These are phyloP conservation scores for Manis pentadactyla DNA, from an alignment of 2,797 vertebrate species.

Conservation along the genomic window DNA sequence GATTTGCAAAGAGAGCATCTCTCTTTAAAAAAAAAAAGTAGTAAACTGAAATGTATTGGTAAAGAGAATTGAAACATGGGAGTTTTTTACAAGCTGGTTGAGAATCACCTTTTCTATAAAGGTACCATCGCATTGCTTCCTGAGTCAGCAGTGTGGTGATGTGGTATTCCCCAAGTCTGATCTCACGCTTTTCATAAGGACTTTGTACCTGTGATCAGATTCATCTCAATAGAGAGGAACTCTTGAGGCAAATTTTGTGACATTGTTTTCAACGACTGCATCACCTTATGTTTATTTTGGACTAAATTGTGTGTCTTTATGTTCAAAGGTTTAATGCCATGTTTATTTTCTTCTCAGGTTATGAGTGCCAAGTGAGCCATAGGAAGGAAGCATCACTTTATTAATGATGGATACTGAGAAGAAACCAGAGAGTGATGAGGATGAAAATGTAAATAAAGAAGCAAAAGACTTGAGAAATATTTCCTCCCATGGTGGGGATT, in stretches of 20 bases:
- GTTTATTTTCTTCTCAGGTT: constrained; percentile 79
- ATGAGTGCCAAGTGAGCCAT: constrained; percentile 69
- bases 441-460: constrained; percentile 61
- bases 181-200: neutral
- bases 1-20: neutral
- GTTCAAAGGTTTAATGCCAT: constrained; percentile 60
- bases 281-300: neutral
- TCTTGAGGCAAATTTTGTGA: constrained; percentile 8
- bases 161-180: neutral
- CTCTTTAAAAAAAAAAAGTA: neutral
- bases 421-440: constrained; percentile 78
- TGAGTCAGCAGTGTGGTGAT: neutral
- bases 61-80: neutral
- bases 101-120: neutral
- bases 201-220: neutral
- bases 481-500: constrained; percentile 8
- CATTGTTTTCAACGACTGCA: neutral
- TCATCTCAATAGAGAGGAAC: neutral
- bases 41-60: neutral
- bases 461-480: constrained; percentile 31
- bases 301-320: neutral
- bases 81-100: neutral
- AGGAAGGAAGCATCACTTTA: constrained; percentile 2
- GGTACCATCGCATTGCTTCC: neutral
- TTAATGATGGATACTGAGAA: constrained; percentile 84